These are phyloP conservation scores for Pangasius mekongensis DNA, from an alignment of 2,797 vertebrate genomes.

Conservation along the genomic window DNA sequence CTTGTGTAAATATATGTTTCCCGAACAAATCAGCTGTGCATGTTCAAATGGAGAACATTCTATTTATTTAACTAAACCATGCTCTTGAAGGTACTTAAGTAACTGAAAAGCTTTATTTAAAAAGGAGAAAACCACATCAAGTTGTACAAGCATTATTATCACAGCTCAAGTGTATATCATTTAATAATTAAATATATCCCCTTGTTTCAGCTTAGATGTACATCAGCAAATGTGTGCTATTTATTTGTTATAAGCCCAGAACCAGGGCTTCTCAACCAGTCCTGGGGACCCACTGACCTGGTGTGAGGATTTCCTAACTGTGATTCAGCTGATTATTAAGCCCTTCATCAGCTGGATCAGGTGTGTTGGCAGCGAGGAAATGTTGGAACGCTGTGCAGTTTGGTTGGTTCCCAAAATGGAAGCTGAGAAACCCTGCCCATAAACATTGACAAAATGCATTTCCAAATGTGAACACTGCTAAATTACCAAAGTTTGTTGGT, in stretches of 20 bases:
- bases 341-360: background rate
- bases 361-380: background rate
- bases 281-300: slow-evolving; percentile 5
- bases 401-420: background rate
- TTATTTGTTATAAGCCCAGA: slow-evolving; percentile 80
- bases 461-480: slow-evolving; percentile 81
- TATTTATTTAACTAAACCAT: slow-evolving; percentile 89
- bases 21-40: slow-evolving; percentile 84
- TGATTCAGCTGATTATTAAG: slow-evolving; percentile 28
- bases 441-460: slow-evolving; percentile 77
- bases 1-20: slow-evolving; percentile 80
- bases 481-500: slow-evolving; percentile 88
- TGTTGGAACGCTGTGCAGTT: background rate
- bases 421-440: slow-evolving; percentile 29
- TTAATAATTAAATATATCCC: slow-evolving; percentile 81
- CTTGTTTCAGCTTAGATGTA: slow-evolving; percentile 77
- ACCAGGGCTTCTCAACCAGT: slow-evolving; percentile 10
- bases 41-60: slow-evolving; percentile 86
- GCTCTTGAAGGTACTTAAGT: slow-evolving; percentile 87
- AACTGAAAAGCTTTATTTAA: slow-evolving; percentile 86
- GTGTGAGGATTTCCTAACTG: background rate
- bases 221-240: slow-evolving; percentile 80
- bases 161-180: slow-evolving; percentile 76
- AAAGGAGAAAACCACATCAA: slow-evolving; percentile 78
- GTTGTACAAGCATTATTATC: slow-evolving; percentile 74